Base-by-base conservation (phyloP, 1,140 invertebrate species). In the Zaprionus tsacasi region DNA sequence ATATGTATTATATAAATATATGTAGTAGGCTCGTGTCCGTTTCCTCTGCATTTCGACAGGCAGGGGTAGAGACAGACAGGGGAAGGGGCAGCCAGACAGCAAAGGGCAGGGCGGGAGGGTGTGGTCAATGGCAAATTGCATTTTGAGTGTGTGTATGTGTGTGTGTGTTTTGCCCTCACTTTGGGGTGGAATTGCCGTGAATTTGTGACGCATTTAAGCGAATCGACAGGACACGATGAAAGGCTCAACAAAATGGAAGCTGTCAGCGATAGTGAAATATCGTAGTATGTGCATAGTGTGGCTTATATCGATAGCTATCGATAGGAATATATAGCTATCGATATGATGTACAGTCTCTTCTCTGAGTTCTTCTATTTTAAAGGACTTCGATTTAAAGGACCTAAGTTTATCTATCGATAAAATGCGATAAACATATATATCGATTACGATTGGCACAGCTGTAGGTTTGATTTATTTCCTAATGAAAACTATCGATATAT, bases 81-180 rank as follows among this genome's bases (percentile, higher is more conserved):
- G 21, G 21, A 21, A 21, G 21, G 21, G 27, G 15, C 38, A n/a
- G 35, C 27, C 61, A 27, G 54, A n/a, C 36, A 45, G 15, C 12
- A 25, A 56, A 12, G 67, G 68, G 38, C 66, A 40, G 66, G 65
- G 27, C 43, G 75, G 75, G 64, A 68, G 70, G 75, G 75, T 77
- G 75, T 77, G 75, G 75, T 77, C 75, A 77, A 73, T 55, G 50
- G 58, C 45, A 69, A 71, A 76, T 65, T 66, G 69, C 73, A 76
- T 55, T 65, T 27, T 27, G 33, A 60, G 61, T 8, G 64, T 11
- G 27, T 10, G 27, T 15, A 33, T 52, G 43, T 58, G 13, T 15
- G 27, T 30, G 27, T 30, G 27, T 30, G 27, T 30, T 30, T 56
- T 27, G 36, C 15, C 15, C 1, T 21, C 48, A 55, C 58, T 71